Percentiles rank a stretch among this genome's conserved stretches.
phyloP scores from a whole-genome alignment of 2,888 invertebrate species.

The Oscheius onirici region DNA sequence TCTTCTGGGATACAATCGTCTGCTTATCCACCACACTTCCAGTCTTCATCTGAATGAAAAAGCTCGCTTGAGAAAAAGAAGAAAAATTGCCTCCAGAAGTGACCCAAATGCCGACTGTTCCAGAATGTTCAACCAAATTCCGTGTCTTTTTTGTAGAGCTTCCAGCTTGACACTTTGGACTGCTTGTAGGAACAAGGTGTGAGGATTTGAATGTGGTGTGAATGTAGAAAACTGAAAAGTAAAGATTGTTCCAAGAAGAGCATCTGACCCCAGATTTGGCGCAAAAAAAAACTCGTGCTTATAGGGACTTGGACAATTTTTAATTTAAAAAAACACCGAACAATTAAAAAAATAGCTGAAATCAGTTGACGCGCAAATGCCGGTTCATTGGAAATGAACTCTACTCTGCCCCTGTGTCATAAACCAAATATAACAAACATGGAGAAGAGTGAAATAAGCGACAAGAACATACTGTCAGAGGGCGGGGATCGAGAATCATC shows the following conservation, averaged over 20 bases:
- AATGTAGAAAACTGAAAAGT: conserved; percentile 1
- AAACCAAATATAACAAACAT: no score
- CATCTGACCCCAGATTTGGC: no score
- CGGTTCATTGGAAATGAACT: no score
- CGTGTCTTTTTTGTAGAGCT: conserved; percentile 8
- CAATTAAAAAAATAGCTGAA: no score
- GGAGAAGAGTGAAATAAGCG: no score
- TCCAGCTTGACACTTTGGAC: conserved; percentile 11
- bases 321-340: no score
- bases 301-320: no score
- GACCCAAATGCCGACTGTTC: conserved; percentile 27
- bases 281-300: no score
- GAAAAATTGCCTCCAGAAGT: conserved; percentile 27
- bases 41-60: conserved; percentile 19
- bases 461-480: background rate
- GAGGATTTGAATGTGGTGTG: conserved; percentile 1
- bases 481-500: background rate
- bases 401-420: no score
- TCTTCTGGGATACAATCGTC: conserved; percentile 26
- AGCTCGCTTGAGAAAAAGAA: background rate
- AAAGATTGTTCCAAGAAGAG: no score
- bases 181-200: conserved; percentile 1
- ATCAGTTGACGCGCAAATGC: no score
- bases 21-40: conserved; percentile 29
- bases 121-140: conserved; percentile 29